A percentile compares a stretch with the other conserved stretches of the same genome.
Conservation (phyloP, 2,797 vertebrate genomes). For the Dermochelys coriacea region DNA sequence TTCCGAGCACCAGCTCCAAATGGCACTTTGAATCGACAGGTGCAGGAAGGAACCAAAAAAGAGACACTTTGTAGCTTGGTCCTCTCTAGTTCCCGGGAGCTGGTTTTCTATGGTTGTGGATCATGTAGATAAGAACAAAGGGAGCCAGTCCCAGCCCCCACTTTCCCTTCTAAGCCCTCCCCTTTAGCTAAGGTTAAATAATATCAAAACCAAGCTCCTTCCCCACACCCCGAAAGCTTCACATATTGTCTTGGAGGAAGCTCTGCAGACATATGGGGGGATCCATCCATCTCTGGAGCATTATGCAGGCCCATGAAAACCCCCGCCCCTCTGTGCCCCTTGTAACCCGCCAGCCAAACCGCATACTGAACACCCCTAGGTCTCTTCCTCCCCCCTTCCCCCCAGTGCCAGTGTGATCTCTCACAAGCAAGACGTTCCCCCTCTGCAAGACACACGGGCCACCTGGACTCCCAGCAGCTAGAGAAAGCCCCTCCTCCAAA, state of each 20-base stretch:
- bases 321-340: neutral
- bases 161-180: neutral
- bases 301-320: neutral
- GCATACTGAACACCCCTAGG: neutral
- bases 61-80: neutral
- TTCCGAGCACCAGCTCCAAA: neutral
- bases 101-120: neutral
- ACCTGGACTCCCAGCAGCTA: slow-evolving; percentile 1
- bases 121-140: neutral
- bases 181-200: neutral
- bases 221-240: neutral
- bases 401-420: slow-evolving; percentile 15
- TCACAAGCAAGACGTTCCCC: neutral
- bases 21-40: neutral
- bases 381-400: neutral
- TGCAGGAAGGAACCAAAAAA: neutral
- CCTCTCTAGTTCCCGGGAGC: neutral
- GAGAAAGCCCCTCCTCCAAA: neutral
- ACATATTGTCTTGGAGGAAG: neutral
- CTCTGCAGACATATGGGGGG: neutral
- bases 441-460: rapidly evolving
- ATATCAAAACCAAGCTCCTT: neutral
- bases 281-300: neutral
- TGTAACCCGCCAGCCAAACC: neutral
- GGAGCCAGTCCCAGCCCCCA: neutral